Evolutionary conservation across 2,888 invertebrate genomes (phyloP).

Genomic region (Nipponacmea schrenckii): DNA sequence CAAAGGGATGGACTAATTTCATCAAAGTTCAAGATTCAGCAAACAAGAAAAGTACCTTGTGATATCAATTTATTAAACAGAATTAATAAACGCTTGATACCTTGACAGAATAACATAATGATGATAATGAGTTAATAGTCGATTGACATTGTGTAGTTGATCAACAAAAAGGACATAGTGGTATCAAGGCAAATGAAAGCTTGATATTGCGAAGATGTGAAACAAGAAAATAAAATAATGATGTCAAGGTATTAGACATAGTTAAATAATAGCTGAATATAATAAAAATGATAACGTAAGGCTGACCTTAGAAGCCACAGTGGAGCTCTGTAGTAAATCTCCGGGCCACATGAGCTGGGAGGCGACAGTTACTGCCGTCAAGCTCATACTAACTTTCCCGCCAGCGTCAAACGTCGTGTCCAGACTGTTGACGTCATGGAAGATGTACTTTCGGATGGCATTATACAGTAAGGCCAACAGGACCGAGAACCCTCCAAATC

Average conservation of each 20-base stretch:
- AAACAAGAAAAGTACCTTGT: neutral
- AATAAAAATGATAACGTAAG: too few species aligned
- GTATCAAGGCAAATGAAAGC: too few species aligned
- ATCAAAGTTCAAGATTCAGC: too few species aligned
- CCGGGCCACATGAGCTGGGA: constrained; percentile 54
- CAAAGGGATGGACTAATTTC: neutral
- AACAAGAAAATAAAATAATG: too few species aligned
- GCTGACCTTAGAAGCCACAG: constrained; percentile 46
- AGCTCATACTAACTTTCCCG: constrained; percentile 45
- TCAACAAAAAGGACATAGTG: too few species aligned
- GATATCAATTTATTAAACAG: neutral
- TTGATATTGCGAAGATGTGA: too few species aligned
- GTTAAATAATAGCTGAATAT: too few species aligned
- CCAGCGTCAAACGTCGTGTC: constrained; percentile 56
- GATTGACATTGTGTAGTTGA: too few species aligned
- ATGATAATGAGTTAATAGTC: too few species aligned
- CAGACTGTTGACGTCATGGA: constrained; percentile 46
- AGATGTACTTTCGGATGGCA: constrained; percentile 44
- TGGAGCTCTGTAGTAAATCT: constrained; percentile 50
- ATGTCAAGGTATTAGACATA: too few species aligned
- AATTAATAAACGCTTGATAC: too few species aligned
- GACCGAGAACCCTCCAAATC: constrained; percentile 51
- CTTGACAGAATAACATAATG: too few species aligned
- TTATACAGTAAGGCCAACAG: constrained; percentile 47
- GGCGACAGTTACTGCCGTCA: constrained; percentile 52